Evolutionary conservation across 2,888 invertebrate species (phyloP).

Genomic region (Pseudococcus longispinus): DNA sequence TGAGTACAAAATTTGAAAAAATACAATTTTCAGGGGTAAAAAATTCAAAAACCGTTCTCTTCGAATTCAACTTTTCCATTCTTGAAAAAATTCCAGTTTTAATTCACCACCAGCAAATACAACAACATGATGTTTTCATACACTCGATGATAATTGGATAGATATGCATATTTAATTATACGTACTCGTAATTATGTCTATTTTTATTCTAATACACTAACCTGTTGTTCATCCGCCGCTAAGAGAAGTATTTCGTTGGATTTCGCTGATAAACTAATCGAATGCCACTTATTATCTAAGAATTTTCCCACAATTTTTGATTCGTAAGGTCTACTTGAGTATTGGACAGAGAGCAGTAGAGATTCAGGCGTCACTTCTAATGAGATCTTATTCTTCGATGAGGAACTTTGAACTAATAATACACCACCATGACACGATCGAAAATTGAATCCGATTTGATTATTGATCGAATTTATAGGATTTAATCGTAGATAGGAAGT

Average conservation of each 20-base stretch:
- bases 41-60: too few species aligned
- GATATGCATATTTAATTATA: too few species aligned
- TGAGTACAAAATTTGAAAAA: too few species aligned
- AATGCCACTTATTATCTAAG: constrained; percentile 84
- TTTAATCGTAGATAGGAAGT: constrained; percentile 77
- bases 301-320: constrained; percentile 73
- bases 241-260: constrained; percentile 69
- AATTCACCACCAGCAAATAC: too few species aligned
- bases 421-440: constrained; percentile 75
- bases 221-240: constrained; percentile 67
- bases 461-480: constrained; percentile 77
- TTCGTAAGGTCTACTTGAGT: constrained; percentile 65
- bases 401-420: constrained; percentile 64
- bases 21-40: too few species aligned
- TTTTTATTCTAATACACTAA: constrained; percentile 63
- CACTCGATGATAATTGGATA: too few species aligned
- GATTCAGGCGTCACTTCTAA: constrained; percentile 65
- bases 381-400: constrained; percentile 60
- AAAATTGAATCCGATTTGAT: constrained; percentile 83
- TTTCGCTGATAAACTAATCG: constrained; percentile 71
- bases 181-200: neutral
- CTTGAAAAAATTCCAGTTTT: too few species aligned
- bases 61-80: too few species aligned
- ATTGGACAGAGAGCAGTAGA: constrained; percentile 65
- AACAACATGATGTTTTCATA: too few species aligned